phyloP scores from a whole-genome alignment of 2,113 vertebrate genomes.

The Cranoglanis bouderius region DNA sequence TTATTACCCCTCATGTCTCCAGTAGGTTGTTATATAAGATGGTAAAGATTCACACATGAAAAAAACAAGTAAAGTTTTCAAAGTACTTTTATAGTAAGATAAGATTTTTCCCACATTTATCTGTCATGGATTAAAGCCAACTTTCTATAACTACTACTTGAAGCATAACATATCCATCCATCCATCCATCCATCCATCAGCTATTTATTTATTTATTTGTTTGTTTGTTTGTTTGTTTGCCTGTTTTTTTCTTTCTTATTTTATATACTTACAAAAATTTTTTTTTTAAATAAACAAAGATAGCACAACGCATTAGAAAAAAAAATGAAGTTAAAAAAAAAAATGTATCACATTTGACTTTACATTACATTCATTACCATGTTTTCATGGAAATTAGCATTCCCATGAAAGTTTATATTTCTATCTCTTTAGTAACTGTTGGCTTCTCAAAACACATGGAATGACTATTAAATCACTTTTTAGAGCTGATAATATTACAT shows the following conservation, averaged over 20 bases:
- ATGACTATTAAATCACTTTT: neutral
- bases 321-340: neutral
- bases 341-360: no score
- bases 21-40: neutral
- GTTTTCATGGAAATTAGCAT: no score
- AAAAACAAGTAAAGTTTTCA: neutral
- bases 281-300: neutral
- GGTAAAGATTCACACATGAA: neutral
- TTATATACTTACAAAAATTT: neutral
- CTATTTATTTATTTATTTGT: neutral
- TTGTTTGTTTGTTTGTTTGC: no score
- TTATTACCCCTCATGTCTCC: neutral
- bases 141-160: neutral
- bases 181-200: neutral
- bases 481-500: conserved; percentile 1
- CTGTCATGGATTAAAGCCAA: no score
- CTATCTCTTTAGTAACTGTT: no score
- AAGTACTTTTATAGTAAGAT: neutral
- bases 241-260: no score
- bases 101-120: neutral
- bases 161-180: neutral
- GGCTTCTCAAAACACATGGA: neutral
- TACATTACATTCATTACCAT: no score
- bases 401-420: no score
- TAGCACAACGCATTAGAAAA: neutral